phyloP scores from a whole-genome alignment of 2,888 invertebrate species.

The Campopleginae sp. region DNA sequence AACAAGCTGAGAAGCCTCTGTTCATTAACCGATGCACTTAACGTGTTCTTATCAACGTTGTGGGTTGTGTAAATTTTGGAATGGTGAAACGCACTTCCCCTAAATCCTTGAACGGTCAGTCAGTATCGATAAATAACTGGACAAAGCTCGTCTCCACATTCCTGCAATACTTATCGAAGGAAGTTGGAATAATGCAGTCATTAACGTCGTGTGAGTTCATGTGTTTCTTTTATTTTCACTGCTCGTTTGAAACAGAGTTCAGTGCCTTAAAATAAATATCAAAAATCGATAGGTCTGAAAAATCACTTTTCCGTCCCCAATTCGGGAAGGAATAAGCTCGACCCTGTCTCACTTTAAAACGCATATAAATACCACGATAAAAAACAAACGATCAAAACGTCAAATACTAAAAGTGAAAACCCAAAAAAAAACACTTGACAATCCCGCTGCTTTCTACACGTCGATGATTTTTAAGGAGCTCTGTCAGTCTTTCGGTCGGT shows the following conservation, averaged over 20 bases:
- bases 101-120: not conserved
- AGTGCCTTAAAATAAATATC: not conserved
- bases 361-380: not conserved
- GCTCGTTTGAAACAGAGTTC: not conserved
- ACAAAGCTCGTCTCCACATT: not conserved
- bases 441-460: no score
- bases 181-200: not conserved
- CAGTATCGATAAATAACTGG: not conserved
- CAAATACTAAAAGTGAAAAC: not conserved
- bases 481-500: not conserved
- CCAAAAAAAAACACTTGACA: no score
- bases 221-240: not conserved
- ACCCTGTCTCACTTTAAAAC: not conserved
- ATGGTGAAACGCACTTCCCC: not conserved
- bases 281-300: not conserved
- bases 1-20: conserved; percentile 5
- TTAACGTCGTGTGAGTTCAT: not conserved
- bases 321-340: not conserved
- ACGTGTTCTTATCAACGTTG: not conserved
- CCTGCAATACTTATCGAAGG: not conserved
- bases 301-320: not conserved
- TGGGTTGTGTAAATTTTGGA: not conserved
- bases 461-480: not conserved
- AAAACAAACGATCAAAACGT: not conserved
- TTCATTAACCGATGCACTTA: conserved; percentile 12